Evolutionary conservation across 2,113 vertebrate genomes (phyloP).

Genomic region (Bos indicus): DNA sequence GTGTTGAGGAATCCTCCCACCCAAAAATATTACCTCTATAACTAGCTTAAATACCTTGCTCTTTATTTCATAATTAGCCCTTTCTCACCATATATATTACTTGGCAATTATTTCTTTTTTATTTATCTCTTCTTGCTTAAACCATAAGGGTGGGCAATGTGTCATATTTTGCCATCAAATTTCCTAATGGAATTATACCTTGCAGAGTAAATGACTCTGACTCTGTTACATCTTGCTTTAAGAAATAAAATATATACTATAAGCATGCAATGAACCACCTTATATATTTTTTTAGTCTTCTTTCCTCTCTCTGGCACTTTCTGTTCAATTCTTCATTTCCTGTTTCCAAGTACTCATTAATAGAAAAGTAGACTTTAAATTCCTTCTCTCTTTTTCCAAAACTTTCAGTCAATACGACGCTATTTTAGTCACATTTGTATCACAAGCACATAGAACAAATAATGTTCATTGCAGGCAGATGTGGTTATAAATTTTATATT

Average conservation of each 20-base stretch:
- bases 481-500: neutral
- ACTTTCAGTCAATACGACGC: rapidly evolving
- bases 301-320: neutral
- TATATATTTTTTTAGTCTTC: neutral
- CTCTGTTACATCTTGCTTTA: neutral
- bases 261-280: neutral
- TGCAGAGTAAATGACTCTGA: neutral
- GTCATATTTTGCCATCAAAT: neutral
- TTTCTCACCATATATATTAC: neutral
- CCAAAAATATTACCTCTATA: neutral
- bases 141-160: neutral
- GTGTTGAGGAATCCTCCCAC: neutral
- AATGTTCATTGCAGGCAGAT: neutral
- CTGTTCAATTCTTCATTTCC: neutral
- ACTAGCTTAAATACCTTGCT: neutral
- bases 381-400: neutral
- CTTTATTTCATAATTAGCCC: neutral
- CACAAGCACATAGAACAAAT: neutral
- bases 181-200: neutral
- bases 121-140: neutral
- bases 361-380: neutral
- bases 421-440: neutral
- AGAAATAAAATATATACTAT: neutral
- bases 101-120: neutral
- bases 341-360: neutral